Conservation (phyloP, 2,797 vertebrate genomes). For the Halcyon smyrnensis region DNA sequence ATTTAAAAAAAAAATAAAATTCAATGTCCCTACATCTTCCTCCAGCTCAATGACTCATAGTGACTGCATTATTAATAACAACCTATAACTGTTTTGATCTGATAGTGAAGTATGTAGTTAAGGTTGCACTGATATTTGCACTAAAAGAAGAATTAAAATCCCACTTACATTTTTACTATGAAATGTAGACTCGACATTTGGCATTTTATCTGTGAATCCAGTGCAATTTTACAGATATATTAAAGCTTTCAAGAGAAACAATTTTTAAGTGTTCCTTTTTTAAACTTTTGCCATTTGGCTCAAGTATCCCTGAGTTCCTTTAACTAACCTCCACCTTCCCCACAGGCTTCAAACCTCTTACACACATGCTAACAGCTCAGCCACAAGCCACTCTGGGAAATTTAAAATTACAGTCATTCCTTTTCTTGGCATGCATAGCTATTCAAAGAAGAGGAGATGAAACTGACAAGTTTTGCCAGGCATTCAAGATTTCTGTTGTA, state of each 20-base stretch:
- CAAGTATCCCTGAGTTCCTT: not conserved
- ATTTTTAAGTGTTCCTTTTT: not conserved
- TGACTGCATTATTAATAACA: not conserved
- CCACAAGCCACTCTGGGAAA: not conserved
- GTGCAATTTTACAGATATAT: not conserved
- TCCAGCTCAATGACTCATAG: not conserved
- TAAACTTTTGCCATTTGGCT: constrained; percentile 1
- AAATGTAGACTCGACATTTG: not conserved
- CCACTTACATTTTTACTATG: not conserved
- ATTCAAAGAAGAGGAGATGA: not conserved
- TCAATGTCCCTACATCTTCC: not conserved
- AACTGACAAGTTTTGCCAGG: not conserved
- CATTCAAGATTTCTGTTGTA: not conserved
- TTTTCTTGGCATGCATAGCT: not conserved
- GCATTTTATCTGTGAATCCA: not conserved
- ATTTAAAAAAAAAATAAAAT: not conserved
- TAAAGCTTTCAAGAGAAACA: constrained; percentile 10
- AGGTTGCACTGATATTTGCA: not conserved
- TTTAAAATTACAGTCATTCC: not conserved
- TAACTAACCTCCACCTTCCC: not conserved
- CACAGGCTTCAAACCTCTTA: not conserved
- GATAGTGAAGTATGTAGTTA: not conserved
- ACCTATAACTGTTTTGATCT: not conserved
- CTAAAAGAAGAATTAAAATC: not conserved
- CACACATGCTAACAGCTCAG: not conserved